Evolutionary conservation across 2,888 invertebrate genomes (phyloP).

Genomic region (Dryomyza anilis): DNA sequence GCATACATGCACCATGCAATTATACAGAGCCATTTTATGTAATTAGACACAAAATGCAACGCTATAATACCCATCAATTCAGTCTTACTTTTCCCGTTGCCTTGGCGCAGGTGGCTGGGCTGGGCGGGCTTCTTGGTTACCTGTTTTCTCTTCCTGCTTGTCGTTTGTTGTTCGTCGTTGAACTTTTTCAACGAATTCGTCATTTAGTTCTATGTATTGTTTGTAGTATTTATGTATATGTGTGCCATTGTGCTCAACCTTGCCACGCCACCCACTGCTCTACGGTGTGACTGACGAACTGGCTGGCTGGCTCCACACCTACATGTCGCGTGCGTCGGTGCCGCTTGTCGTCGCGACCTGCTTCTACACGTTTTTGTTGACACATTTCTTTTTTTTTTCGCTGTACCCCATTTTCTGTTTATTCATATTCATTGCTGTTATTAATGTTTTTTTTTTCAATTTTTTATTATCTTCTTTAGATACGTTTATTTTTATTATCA

Average conservation of each 20-base stretch:
- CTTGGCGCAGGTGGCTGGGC: constrained; percentile 18
- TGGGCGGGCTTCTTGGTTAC: neutral
- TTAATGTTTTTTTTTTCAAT: no score
- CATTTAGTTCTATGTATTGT: neutral
- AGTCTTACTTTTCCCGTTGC: neutral
- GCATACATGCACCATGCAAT: no score
- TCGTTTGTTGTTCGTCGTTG: neutral
- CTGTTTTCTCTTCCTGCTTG: neutral
- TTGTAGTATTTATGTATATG: neutral
- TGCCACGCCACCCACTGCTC: constrained; percentile 16
- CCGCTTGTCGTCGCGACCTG: neutral
- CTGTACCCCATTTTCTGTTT: no score
- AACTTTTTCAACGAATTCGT: neutral
- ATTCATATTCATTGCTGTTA: no score
- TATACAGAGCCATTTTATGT: no score
- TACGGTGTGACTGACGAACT: no score
- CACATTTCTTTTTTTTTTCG: neutral
- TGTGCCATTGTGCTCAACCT: neutral
- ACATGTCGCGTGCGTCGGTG: constrained; percentile 11
- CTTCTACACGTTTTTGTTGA: neutral
- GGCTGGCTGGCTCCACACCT: constrained; percentile 23
- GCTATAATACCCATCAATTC: no score
- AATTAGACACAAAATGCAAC: no score
- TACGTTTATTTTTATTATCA: neutral
- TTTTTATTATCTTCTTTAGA: neutral